These are phyloP conservation scores for Heloderma charlesbogerti DNA, from an alignment of 2,113 vertebrate genomes.

Conservation along the genomic window DNA sequence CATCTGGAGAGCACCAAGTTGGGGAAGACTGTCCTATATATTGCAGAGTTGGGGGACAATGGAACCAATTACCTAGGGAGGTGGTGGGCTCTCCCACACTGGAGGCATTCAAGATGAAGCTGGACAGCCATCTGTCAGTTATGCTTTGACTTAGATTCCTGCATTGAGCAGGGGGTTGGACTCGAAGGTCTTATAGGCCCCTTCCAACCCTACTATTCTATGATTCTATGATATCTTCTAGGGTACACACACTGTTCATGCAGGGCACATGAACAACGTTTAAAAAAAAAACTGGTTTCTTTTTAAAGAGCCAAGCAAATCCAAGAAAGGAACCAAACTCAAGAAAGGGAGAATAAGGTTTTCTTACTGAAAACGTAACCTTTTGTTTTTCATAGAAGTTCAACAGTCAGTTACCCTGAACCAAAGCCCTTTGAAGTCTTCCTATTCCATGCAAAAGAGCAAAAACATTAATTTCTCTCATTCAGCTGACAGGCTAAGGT, in stretches of 20 bases:
- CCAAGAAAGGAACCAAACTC: neutral
- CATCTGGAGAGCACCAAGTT: too few relatives aligned
- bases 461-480: neutral
- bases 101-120: too few relatives aligned
- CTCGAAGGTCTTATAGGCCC: too few relatives aligned
- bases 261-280: neutral
- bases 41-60: neutral
- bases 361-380: neutral
- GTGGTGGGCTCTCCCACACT: too few relatives aligned
- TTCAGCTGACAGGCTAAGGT: neutral
- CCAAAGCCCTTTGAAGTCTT: neutral
- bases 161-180: too few relatives aligned
- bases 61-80: too few relatives aligned
- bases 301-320: too few relatives aligned
- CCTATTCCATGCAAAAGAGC: neutral
- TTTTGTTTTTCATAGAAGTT: neutral
- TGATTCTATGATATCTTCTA: too few relatives aligned
- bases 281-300: neutral
- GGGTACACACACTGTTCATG: neutral
- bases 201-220: too few relatives aligned
- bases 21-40: neutral
- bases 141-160: too few relatives aligned
- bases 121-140: too few relatives aligned
- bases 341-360: neutral
- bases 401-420: neutral